A percentile compares a stretch with the other conserved stretches of the same genome.
Conservation (phyloP, 2,797 vertebrate genomes). For the Buphagus erythrorhynchus region DNA sequence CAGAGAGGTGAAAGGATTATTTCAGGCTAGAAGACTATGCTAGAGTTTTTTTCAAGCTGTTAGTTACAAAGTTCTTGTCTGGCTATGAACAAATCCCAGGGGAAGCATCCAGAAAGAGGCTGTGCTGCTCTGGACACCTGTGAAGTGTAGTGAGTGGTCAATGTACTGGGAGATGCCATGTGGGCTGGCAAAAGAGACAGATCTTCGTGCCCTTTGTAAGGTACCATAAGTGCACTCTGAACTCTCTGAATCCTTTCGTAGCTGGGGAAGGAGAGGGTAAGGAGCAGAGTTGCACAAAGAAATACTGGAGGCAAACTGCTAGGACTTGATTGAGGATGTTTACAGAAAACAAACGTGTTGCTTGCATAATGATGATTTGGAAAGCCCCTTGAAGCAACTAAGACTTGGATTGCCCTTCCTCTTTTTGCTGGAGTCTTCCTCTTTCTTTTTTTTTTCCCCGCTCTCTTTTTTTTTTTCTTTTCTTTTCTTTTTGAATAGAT, state of each 20-base stretch:
- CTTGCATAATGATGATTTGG: neutral
- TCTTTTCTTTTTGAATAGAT: no score
- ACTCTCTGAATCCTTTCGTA: neutral
- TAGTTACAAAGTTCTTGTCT: neutral
- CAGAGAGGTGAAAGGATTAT: neutral
- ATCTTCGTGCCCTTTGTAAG: neutral
- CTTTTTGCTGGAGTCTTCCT: neutral
- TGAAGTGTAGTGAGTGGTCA: neutral
- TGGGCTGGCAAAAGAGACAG: neutral
- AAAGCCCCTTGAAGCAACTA: neutral
- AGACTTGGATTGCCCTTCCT: neutral
- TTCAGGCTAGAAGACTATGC: neutral
- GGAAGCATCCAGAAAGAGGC: neutral
- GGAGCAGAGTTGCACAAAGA: neutral
- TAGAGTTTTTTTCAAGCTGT: neutral
- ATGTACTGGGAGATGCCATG: neutral
- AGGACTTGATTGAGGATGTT: neutral
- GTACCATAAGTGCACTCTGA: neutral
- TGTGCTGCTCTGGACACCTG: neutral
- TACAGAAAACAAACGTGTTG: neutral
- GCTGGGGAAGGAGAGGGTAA: neutral
- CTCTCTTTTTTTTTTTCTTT: accelerated
- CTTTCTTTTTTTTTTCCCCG: neutral
- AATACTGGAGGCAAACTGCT: neutral
- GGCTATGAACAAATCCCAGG: neutral